Evolutionary conservation across 2,797 vertebrate species (phyloP), one percentile per base, ranked within the genome.

Genomic region (Anomalospiza imberbis): DNA sequence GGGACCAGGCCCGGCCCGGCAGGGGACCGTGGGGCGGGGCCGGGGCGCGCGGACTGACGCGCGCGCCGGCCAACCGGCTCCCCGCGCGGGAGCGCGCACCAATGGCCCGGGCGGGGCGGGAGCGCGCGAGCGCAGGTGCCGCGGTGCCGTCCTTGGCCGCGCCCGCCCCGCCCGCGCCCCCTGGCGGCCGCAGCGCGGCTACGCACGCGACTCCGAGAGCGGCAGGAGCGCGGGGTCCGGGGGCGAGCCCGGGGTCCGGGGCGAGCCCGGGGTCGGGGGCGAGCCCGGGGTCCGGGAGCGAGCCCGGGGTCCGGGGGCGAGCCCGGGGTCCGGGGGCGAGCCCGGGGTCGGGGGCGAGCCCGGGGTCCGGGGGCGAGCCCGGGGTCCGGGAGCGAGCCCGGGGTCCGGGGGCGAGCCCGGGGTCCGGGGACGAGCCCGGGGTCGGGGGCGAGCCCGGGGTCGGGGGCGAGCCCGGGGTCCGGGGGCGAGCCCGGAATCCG

Each of bases 1-100:
- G 48, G 47, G 94, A 83, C 67, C 31, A 93, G 95, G 89, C 92
- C 91, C 85, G 82, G 89, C 85, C 93, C 87, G 92, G 95, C 94
- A 42, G 93, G 93, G 96, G 86, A 54, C 7, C 26, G 32, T 10
- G 38, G 34, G 81, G 90, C 14, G 73, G 63, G 74, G 91, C 80
- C 62, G 44, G 55, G 62, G 89, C 76, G 74, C 94, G 57, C 65
- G 75, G 96, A 97, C 45, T 82, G 96, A 91, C 94, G 57, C 88
- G 15, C 54, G 17, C 12, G 7, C 8, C 40, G 38, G 25, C 97
- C 96, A 97, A 97, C 84, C 38, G 26, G 10, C 5, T 32, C 22
- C 32, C 32, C 32, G 21, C 32, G 54, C 10, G 48, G 36, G 19
- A 36, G 80, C 45, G 63, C 34, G 12, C 7, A 17, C 88, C 87